Base-by-base conservation (phyloP, 2,888 invertebrate genomes). In the Spilosoma lubricipeda region DNA sequence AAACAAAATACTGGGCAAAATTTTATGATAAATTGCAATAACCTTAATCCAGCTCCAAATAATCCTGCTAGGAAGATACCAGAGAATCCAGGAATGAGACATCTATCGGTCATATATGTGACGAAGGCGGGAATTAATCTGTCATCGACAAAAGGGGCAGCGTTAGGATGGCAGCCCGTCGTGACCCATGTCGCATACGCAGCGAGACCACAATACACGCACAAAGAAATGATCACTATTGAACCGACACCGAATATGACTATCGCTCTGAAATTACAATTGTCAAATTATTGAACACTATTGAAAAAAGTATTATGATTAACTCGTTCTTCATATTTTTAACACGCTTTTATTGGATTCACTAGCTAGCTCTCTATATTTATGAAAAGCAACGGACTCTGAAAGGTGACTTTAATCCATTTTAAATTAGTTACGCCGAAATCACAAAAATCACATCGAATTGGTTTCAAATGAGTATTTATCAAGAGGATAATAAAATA, bases 51-150 rank as follows among this genome's bases (percentile, higher is more conserved):
- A 27, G 98, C 99, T 66, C 98, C 98, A 90, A 99, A 99, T 7
- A 99, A 97, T 20, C 98, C 98, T 33, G 99, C 98, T 7, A 99
- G 97, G 89, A 99, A 99, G 13, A 99, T 96, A 0, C 99, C 99
- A 0, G 98, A 97, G 68, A 99, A 93, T 0, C 99, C 99, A 9
- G 97, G 97, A 56, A 98, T 90, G 80, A 91, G 89, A 78, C 93
- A 93, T 1, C 96, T 93, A 9, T 97, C 96, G 33, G 98, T 96
- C 48, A 97, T 97, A 89, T 98, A 97, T 93, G 98, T 98, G 70
- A 98, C 98, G 90, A 97, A 98, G 67, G 98, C 96, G 0, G 98
- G 98, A 79, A 99, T 94, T 45, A 99, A 93, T 91, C 98, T 97
- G 92, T 98, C 98, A 80, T 97, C 97, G 18, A 97, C 97, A 70